These are phyloP conservation scores for Lepidurus apus DNA, from an alignment of 1,140 invertebrate species.

Conservation along the genomic window DNA sequence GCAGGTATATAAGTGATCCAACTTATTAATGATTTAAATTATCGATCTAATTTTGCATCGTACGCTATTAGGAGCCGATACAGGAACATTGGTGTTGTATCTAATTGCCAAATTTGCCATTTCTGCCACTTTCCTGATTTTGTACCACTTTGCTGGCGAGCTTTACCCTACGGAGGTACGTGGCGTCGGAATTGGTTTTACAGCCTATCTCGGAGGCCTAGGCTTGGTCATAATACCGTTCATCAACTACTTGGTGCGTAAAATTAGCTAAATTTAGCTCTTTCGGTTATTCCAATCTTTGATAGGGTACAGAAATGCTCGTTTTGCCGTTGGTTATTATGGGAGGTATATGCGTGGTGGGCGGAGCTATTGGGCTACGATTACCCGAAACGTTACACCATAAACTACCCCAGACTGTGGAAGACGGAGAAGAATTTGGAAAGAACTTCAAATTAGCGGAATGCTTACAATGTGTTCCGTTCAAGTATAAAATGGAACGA, in stretches of 20 bases:
- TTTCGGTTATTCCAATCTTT: slow-evolving; percentile 35
- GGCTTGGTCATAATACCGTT: slow-evolving; percentile 84
- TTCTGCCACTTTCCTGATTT: slow-evolving; percentile 82
- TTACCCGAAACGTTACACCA: slow-evolving; percentile 75
- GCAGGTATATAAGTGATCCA: slow-evolving; percentile 49
- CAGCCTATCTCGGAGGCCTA: slow-evolving; percentile 77
- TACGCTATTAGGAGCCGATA: slow-evolving; percentile 61
- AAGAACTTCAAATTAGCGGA: slow-evolving; percentile 70
- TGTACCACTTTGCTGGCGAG: slow-evolving; percentile 85
- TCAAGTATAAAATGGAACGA: slow-evolving; percentile 1
- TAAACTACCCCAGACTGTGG: slow-evolving; percentile 70
- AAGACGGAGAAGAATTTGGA: slow-evolving; percentile 82
- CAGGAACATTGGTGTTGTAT: slow-evolving; percentile 66
- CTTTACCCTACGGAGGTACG: slow-evolving; percentile 78
- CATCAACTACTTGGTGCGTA: slow-evolving; percentile 73
- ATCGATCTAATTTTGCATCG: background rate
- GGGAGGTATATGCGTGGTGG: slow-evolving; percentile 69
- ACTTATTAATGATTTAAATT: too few species aligned
- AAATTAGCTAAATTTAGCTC: background rate
- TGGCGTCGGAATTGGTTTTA: slow-evolving; percentile 80
- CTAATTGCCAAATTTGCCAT: slow-evolving; percentile 82
- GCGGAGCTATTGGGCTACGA: slow-evolving; percentile 67
- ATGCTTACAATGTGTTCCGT: slow-evolving; percentile 46
- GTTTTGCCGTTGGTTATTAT: slow-evolving; percentile 72
- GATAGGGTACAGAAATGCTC: slow-evolving; percentile 73